Evolutionary conservation across 1,140 invertebrate genomes (phyloP).

Genomic region (Chrysomallon squamiferum): DNA sequence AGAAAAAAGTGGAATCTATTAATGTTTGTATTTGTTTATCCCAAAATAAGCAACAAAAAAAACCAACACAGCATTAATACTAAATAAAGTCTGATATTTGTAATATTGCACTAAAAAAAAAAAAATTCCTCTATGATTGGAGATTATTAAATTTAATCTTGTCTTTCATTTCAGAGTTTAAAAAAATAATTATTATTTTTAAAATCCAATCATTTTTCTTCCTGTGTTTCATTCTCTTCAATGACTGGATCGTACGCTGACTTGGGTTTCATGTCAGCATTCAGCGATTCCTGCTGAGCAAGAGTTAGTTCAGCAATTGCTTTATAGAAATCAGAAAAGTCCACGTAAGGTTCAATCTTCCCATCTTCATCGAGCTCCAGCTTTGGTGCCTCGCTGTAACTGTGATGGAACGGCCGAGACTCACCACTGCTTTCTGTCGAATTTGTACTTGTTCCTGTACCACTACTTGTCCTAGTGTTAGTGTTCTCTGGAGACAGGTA

Average conservation of each 20-base stretch:
- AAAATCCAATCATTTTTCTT: not conserved
- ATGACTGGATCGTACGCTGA: constrained; percentile 56
- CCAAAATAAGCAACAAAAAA: too few relatives aligned
- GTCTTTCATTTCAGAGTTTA: too few relatives aligned
- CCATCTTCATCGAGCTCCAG: constrained; percentile 68
- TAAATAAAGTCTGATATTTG: too few relatives aligned
- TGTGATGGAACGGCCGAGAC: constrained; percentile 42
- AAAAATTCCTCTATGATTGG: too few relatives aligned
- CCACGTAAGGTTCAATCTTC: constrained; percentile 77
- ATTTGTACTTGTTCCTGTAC: constrained; percentile 39
- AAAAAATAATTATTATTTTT: not conserved
- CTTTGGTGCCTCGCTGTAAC: constrained; percentile 31
- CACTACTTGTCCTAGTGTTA: constrained; percentile 38
- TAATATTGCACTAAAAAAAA: too few relatives aligned
- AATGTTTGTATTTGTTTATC: too few relatives aligned
- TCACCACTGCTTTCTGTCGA: constrained; percentile 55
- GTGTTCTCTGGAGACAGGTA: constrained; percentile 20
- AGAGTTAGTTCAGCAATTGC: constrained; percentile 71
- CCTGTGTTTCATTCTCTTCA: constrained; percentile 39
- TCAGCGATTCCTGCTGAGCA: constrained; percentile 46
- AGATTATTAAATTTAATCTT: too few relatives aligned
- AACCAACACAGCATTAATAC: too few relatives aligned
- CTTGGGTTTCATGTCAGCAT: constrained; percentile 51
- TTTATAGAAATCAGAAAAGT: constrained; percentile 82
- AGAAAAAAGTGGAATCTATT: too few relatives aligned